Conservation (phyloP, 2,797 vertebrate genomes). For the Pachyuromys duprasi region DNA sequence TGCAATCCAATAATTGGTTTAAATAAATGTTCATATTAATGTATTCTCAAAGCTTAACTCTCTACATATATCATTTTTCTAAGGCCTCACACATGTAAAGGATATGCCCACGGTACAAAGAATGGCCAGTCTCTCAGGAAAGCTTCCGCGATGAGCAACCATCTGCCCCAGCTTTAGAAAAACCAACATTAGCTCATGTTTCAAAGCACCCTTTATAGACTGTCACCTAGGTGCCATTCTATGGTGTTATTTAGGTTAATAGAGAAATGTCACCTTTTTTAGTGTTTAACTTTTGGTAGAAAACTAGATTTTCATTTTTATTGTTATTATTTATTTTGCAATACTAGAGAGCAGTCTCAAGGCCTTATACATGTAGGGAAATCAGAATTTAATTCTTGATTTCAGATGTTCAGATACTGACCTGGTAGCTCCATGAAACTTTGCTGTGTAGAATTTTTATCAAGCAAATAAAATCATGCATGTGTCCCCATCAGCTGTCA, state of each 20-base stretch:
- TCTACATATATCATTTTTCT: background rate
- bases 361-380: background rate
- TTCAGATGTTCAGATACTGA: background rate
- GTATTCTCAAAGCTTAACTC: background rate
- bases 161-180: background rate
- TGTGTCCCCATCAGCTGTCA: background rate
- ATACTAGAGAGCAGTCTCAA: background rate
- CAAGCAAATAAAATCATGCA: background rate
- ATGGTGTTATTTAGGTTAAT: background rate
- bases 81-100: background rate
- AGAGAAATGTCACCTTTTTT: background rate
- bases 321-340: background rate
- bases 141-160: background rate
- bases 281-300: background rate
- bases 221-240: background rate
- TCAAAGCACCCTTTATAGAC: background rate
- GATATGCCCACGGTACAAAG: background rate
- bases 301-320: background rate
- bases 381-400: background rate
- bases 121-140: background rate
- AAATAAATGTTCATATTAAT: background rate
- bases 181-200: background rate
- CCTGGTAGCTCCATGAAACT: background rate
- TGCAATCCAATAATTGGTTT: background rate
- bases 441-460: background rate